A percentile compares a stretch with the other conserved stretches of the same genome.
phyloP scores from a whole-genome alignment of 2,113 vertebrate species.

The rabbit (Oryctolagus cuniculus) region DNA sequence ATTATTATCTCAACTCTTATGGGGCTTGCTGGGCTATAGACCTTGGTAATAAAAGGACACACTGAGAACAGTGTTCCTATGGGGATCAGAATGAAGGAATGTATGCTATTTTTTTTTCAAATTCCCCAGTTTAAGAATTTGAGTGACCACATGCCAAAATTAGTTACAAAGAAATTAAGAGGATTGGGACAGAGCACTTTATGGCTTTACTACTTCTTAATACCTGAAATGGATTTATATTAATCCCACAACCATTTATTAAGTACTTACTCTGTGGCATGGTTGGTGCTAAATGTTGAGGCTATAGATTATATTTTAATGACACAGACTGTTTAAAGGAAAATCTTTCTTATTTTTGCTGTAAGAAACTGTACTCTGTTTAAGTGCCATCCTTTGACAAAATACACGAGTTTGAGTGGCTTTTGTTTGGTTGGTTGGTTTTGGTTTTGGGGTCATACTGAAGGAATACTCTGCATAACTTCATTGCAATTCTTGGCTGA shows the following conservation, averaged over 20 bases:
- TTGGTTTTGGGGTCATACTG: background rate
- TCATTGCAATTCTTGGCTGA: background rate
- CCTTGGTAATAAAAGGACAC: background rate
- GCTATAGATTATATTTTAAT: slow-evolving; percentile 63
- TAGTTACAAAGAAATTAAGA: slow-evolving; percentile 55
- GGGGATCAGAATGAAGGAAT: background rate
- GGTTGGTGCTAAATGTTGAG: background rate
- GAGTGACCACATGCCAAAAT: background rate
- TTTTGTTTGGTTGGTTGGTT: too few relatives aligned
- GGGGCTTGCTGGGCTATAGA: background rate
- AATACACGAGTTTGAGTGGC: background rate
- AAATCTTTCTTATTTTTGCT: slow-evolving; percentile 41
- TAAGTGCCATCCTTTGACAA: background rate
- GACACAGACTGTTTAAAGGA: slow-evolving; percentile 28
- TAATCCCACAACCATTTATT: slow-evolving; percentile 52
- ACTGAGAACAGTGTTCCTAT: background rate
- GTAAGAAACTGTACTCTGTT: slow-evolving; percentile 3
- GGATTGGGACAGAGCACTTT: background rate
- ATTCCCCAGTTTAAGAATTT: background rate
- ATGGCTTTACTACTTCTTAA: background rate
- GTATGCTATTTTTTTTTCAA: background rate
- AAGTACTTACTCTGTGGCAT: background rate
- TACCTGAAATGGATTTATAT: slow-evolving; percentile 34
- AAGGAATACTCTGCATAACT: background rate
- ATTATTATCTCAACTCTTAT: background rate